Evolutionary conservation across 2,113 vertebrate genomes (phyloP), one percentile per base, ranked within the genome.

Genomic region (Gobio gobio): DNA sequence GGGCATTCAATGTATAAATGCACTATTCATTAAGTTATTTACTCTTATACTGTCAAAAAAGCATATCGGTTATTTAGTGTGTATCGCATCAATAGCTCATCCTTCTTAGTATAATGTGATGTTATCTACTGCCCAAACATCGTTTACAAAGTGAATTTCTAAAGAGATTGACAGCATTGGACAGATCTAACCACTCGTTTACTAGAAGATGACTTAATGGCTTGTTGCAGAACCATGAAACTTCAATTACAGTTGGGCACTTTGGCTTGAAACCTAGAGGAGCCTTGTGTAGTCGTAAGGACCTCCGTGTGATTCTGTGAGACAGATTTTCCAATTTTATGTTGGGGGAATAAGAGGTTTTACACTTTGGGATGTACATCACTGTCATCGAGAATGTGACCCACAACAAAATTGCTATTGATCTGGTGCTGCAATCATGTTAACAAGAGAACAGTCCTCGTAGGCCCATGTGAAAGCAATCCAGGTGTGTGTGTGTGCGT

Each of bases 321-420:
- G 89, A 86, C 78, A 75, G 85, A 85, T 89, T 89, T 85, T 85
- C 82, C 78, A 89, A 75, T 85, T 85, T 82, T 59, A 78, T 76
- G 81, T 84, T 86, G 70, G 83, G 83, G 87, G 86, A 86, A 75
- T 83, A 79, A 84, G 81, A 87, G 86, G 75, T 85, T 78, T 86
- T 87, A 87, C 72, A 87, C 92, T 94, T 83, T 78, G 18, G 88
- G 82, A 78, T 91, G 90, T 88, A 61, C 75, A 86, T 84, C 91
- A 89, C 93, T 91, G 87, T 54, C 92, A 90, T 89, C 91, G 87
- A 89, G 92, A 92, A 92, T 86, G 93, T 90, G 93, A 92, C 91
- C 93, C 91, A 2, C 90, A 87, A 90, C 89, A 89, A 88, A 94
- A 92, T 58, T 74, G 91, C 92, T 88, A 91, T 85, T 89, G 89